Evolutionary conservation across 2,888 invertebrate species (phyloP).

Genomic region (Archips xylosteana): DNA sequence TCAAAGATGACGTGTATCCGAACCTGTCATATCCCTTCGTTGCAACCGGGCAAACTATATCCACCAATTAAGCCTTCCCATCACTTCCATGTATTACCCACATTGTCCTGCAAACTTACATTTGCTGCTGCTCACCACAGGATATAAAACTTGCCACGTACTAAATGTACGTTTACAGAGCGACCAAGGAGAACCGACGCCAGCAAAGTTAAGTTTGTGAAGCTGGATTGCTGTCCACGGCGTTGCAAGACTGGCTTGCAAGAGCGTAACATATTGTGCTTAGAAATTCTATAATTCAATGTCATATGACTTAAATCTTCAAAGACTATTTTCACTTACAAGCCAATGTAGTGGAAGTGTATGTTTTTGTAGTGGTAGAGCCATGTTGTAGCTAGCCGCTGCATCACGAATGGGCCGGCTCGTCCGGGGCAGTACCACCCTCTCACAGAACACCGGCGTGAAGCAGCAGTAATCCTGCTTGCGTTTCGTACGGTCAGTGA

Average conservation of each 20-base stretch:
- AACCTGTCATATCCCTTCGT: not conserved
- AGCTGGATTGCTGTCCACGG: not conserved
- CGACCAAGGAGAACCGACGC: not conserved
- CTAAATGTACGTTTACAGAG: not conserved
- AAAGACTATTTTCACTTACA: no score
- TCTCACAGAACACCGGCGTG: no score
- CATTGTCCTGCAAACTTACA: not conserved
- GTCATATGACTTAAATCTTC: no score
- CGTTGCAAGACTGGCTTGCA: not conserved
- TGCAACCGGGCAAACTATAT: not conserved
- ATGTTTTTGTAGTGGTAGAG: no score
- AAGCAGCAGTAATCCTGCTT: no score
- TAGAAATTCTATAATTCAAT: no score
- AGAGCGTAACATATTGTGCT: not conserved
- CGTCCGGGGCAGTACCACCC: no score
- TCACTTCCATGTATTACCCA: not conserved
- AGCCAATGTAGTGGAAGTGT: no score
- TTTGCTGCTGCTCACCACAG: not conserved
- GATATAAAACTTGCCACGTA: not conserved
- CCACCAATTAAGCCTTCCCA: slow-evolving; percentile 3
- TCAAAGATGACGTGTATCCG: no score
- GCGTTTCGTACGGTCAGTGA: no score
- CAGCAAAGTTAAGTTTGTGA: slow-evolving; percentile 11
- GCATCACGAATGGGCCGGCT: no score
- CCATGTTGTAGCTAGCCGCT: no score